phyloP scores from a whole-genome alignment of 1,140 invertebrate genomes.

The Littorina saxatilis region DNA sequence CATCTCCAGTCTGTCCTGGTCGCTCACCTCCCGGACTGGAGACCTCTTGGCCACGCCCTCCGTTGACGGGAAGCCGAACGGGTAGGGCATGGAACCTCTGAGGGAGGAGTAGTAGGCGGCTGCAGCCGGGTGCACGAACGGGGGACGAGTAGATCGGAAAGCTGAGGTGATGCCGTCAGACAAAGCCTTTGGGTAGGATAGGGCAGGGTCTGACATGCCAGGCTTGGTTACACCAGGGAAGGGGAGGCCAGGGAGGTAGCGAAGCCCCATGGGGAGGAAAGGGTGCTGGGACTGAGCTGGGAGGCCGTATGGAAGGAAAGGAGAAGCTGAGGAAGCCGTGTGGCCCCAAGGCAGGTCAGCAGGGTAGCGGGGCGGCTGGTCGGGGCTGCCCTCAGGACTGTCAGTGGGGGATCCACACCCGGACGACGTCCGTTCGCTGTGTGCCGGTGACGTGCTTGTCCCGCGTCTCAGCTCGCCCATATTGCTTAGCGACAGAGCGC shows the following conservation, averaged over 20 bases:
- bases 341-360: constrained; percentile 20
- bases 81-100: constrained; percentile 16
- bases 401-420: constrained; percentile 13
- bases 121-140: constrained; percentile 19
- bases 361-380: not conserved
- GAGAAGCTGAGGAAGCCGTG: not conserved
- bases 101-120: constrained; percentile 31
- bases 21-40: not conserved
- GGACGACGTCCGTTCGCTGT: constrained; percentile 32
- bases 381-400: not conserved
- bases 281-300: not conserved
- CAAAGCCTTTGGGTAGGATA: not conserved
- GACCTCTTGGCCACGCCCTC: not conserved
- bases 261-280: constrained; percentile 14
- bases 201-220: not conserved
- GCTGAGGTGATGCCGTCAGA: constrained; percentile 3
- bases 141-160: constrained; percentile 8
- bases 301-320: constrained; percentile 2
- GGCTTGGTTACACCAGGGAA: not conserved
- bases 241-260: constrained; percentile 20
- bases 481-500: constrained; percentile 14
- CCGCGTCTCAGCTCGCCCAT: not conserved
- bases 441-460: constrained; percentile 30
- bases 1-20: not conserved
- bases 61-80: not conserved